Percentiles rank a stretch among this genome's conserved stretches.
These are phyloP conservation scores for Nematolebias whitei DNA, from an alignment of 2,113 vertebrate genomes.

Conservation along the genomic window DNA sequence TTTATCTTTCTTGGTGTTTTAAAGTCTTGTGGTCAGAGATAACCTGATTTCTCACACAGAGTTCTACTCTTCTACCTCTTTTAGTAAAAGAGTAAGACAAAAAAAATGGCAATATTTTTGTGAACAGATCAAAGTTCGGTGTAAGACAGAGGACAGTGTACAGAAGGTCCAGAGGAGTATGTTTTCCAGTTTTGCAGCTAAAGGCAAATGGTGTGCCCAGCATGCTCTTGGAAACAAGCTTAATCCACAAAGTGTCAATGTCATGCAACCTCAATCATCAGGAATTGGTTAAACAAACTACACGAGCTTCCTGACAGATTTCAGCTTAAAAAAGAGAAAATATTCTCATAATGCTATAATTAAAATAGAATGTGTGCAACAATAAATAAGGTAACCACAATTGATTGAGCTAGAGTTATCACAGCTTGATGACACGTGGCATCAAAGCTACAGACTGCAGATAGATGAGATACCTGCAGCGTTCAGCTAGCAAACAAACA, in stretches of 20 bases:
- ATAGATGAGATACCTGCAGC: conserved; percentile 24
- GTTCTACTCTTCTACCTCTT: conserved; percentile 17
- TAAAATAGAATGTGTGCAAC: conserved; percentile 11
- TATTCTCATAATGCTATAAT: background rate
- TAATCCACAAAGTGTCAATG: conserved; percentile 19
- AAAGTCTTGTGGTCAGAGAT: conserved; percentile 40
- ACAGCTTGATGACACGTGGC: conserved; percentile 11
- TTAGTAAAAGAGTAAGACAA: conserved; percentile 4
- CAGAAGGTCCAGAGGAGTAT: background rate
- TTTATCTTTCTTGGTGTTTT: conserved; percentile 13
- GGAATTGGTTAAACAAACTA: background rate
- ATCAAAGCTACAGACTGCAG: conserved; percentile 42
- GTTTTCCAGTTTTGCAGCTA: conserved; percentile 25
- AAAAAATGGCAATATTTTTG: conserved; percentile 14
- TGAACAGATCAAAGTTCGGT: conserved; percentile 29
- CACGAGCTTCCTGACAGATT: background rate
- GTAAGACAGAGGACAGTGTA: conserved; percentile 12
- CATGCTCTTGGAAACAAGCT: conserved; percentile 26
- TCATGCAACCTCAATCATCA: conserved; percentile 21
- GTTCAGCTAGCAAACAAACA: conserved; percentile 27
- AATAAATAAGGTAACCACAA: conserved; percentile 22
- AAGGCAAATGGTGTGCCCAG: conserved; percentile 5
- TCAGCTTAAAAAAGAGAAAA: background rate
- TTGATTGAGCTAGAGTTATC: conserved; percentile 3
- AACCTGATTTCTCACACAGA: conserved; percentile 38